phyloP scores from a whole-genome alignment of 2,113 vertebrate genomes.

The Chrysemys picta region DNA sequence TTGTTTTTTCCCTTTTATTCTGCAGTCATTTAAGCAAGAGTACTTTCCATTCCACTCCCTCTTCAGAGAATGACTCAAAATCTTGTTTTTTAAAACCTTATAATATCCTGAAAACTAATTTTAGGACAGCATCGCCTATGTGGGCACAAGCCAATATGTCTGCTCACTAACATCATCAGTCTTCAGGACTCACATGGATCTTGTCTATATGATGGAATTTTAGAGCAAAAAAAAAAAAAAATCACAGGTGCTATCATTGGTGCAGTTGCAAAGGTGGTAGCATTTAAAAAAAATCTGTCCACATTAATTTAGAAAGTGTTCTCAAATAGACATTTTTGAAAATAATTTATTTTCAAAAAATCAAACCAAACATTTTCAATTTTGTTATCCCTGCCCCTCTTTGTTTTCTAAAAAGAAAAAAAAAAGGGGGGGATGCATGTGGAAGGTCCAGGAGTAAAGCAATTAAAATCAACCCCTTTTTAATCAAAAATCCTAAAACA shows the following conservation, averaged over 20 bases:
- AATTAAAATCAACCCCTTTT: not conserved
- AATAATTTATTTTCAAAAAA: not conserved
- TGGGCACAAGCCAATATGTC: not conserved
- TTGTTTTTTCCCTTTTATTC: not conserved
- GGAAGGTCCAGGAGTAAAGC: not conserved
- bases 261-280: no score
- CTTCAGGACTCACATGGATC: not conserved
- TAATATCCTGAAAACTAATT: not conserved
- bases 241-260: no score
- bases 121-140: not conserved
- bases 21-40: not conserved
- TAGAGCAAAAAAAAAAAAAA: no score
- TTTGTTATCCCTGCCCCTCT: not conserved
- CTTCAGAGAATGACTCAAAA: fast-evolving
- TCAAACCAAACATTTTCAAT: not conserved
- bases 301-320: not conserved
- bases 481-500: not conserved
- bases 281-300: no score
- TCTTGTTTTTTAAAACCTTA: not conserved
- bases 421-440: no score
- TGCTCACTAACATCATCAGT: not conserved
- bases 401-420: not conserved
- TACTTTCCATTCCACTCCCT: not conserved
- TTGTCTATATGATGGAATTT: not conserved
- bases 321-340: not conserved